Conservation (phyloP, 2,888 invertebrate genomes). For the Geophilus truncorum region DNA sequence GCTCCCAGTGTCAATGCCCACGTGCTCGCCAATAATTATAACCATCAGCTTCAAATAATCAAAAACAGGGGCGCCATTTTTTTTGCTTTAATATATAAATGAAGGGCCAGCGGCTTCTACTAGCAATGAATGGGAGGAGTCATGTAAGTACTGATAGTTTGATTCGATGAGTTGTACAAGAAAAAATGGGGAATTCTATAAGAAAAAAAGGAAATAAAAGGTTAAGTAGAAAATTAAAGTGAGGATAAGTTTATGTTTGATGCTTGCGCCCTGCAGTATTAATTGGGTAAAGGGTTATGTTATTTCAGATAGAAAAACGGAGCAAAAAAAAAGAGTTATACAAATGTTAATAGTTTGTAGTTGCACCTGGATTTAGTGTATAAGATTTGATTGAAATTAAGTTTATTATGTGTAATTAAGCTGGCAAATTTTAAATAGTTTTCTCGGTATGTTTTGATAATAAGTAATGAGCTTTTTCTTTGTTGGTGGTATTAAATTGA, state of each 20-base stretch:
- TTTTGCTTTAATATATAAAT: not conserved
- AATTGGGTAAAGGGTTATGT: not conserved
- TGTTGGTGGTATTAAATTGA: no score
- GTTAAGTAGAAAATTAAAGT: not conserved
- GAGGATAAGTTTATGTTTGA: not conserved
- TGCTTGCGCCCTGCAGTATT: not conserved
- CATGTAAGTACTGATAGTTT: not conserved
- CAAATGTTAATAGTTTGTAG: not conserved
- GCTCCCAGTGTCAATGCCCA: slow-evolving; percentile 14
- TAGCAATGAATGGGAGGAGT: not conserved
- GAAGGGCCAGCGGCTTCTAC: not conserved
- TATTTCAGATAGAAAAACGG: not conserved
- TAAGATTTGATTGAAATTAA: not conserved
- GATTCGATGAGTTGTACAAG: not conserved
- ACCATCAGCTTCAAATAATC: not conserved
- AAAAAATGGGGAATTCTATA: no score
- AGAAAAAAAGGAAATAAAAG: not conserved
- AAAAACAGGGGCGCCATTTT: not conserved
- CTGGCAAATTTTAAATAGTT: no score
- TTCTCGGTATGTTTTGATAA: no score
- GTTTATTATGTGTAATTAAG: no score
- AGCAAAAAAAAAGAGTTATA: not conserved
- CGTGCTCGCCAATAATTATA: not conserved
- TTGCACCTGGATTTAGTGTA: not conserved
- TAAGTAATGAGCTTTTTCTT: no score